Conservation (phyloP, 2,113 vertebrate species). For the Hipposideros armiger region DNA sequence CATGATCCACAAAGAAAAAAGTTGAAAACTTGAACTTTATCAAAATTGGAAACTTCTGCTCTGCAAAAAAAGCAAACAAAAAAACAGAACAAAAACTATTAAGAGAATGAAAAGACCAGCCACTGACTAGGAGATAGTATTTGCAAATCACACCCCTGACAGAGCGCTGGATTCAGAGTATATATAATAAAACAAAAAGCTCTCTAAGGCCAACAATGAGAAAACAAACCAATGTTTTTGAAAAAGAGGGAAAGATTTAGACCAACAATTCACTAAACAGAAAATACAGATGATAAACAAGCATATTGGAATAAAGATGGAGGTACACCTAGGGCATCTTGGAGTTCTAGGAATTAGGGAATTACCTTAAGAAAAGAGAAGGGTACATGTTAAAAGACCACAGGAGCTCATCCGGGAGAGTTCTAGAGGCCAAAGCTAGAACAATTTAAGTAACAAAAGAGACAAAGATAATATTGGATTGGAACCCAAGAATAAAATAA, state of each 20-base stretch:
- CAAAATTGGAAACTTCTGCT: background rate
- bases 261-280: background rate
- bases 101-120: background rate
- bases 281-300: no score
- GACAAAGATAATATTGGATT: background rate
- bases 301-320: accelerated
- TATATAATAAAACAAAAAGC: background rate
- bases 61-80: background rate
- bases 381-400: accelerated
- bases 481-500: background rate
- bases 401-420: background rate
- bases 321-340: accelerated
- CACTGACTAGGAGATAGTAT: no score
- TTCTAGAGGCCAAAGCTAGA: no score
- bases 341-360: background rate
- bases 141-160: background rate
- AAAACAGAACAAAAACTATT: background rate
- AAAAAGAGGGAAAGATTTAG: background rate
- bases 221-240: background rate
- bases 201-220: background rate
- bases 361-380: background rate
- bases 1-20: background rate
- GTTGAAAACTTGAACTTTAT: background rate
- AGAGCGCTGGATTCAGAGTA: no score
- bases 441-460: background rate